Base-by-base conservation (phyloP, 2,888 invertebrate genomes). In the Cybosia mesomella region DNA sequence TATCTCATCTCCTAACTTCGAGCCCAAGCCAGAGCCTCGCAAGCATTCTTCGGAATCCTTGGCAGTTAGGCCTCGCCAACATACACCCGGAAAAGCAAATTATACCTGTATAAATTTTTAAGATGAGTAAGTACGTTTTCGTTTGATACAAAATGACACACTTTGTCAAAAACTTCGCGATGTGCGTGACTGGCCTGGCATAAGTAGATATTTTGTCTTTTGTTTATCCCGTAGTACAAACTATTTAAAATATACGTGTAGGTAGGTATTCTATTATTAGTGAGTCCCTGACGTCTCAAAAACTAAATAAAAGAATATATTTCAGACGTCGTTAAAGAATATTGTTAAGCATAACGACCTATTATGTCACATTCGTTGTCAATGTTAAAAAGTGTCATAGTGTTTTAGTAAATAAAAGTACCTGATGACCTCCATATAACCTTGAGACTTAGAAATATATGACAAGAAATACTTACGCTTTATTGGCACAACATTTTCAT, bases 261-360 rank as follows among this genome's bases (percentile, higher is more conserved):
- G n/a, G 49, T 49, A 49, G 18, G n/a, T 49, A 13, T 24, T 24
- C 22, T 55, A 24, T 55, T 55, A 55, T 55, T 55, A 55, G 7
- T 55, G 54, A 55, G 54, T 22, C 54, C 54, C 24, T 55, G 54
- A 55, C 54, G 21, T 9, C 24, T 24, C 22, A 24, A 24, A 54
- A 55, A 55, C 54, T 22, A 22, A 55, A 55, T 21, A 55, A 55
- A 55, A 21, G 21, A 55, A 55, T 55, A 55, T 55, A 49, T 49
- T n/a, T n/a, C 5, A 55, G 54, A 24, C 24, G 24, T 55, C 24
- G 24, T 55, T 55, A 55, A 13, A 22, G 24, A 13, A 13, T 4
- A 22, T 21, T 55, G 22, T 22, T 22, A 55, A 15, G 21, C 13
- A 55, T 22, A 55, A 22, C 24, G 54, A 55, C 13, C 24, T 24